Percentiles rank a stretch among this genome's conserved stretches.
Conservation (phyloP, 92 coral and sea anemone genomes). For the Parazoanthus atlanticus region DNA sequence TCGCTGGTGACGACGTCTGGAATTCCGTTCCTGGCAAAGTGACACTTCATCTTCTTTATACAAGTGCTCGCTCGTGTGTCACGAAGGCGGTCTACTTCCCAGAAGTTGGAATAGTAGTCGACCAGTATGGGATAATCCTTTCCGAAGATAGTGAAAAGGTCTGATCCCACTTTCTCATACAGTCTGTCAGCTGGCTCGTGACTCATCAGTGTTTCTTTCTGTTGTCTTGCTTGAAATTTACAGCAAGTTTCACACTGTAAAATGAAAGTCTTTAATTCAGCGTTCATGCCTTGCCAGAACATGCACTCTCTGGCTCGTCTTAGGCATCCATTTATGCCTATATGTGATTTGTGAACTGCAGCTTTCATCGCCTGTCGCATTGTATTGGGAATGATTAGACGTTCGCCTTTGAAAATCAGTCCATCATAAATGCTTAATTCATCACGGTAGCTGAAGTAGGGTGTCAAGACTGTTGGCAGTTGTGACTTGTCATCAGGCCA, state of each 20-base stretch:
- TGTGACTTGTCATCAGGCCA: conserved; percentile 61
- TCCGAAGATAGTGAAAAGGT: conserved; percentile 35
- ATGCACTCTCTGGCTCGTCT: conserved; percentile 62
- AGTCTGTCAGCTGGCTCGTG: conserved; percentile 63
- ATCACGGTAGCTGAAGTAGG: conserved; percentile 53
- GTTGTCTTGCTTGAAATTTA: conserved; percentile 31
- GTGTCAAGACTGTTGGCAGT: conserved; percentile 43
- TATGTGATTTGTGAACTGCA: conserved; percentile 45
- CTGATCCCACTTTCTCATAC: conserved; percentile 60
- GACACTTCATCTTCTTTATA: conserved; percentile 62
- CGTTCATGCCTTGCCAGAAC: conserved; percentile 62
- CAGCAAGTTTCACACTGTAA: conserved; percentile 52
- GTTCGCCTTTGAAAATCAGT: conserved; percentile 48
- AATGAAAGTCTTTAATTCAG: conserved; percentile 42
- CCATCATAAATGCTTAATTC: conserved; percentile 44
- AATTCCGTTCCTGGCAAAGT: conserved; percentile 63
- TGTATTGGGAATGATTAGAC: background rate
- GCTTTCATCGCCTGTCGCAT: conserved; percentile 18
- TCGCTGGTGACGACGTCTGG: conserved; percentile 63
- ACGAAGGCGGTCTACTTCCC: conserved; percentile 60
- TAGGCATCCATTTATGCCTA: conserved; percentile 62
- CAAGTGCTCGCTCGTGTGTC: conserved; percentile 59
- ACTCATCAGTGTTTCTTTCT: conserved; percentile 50
- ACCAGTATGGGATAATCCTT: conserved; percentile 62
- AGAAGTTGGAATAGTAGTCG: conserved; percentile 68